These are phyloP conservation scores for Synodontis membranacea DNA, from an alignment of 2,113 vertebrate species.

Conservation along the genomic window DNA sequence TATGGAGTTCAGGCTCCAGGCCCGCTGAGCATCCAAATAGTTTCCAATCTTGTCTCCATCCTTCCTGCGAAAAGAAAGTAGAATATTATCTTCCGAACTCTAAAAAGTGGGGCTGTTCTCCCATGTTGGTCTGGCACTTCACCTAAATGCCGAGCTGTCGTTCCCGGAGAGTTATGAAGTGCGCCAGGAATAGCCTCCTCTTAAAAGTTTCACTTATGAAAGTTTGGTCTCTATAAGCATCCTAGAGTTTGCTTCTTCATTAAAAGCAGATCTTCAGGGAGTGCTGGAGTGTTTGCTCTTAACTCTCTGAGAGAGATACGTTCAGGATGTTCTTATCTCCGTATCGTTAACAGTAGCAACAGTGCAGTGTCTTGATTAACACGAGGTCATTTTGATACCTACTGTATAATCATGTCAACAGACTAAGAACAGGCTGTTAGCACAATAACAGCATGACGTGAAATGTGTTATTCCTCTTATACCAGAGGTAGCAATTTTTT, in stretches of 20 bases:
- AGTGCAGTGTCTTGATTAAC: neutral
- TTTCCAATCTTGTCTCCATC: neutral
- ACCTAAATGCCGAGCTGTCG: constrained; percentile 29
- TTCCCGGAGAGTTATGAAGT: constrained; percentile 36
- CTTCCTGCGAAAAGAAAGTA: constrained; percentile 47
- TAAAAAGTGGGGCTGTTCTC: constrained; percentile 43
- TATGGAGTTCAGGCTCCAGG: neutral
- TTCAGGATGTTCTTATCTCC: neutral
- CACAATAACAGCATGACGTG: neutral
- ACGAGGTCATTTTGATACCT: neutral
- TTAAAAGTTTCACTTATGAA: constrained; percentile 41
- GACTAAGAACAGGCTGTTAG: neutral
- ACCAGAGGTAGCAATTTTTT: neutral
- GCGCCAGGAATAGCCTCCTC: constrained; percentile 59
- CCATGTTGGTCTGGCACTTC: constrained; percentile 41
- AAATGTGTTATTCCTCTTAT: neutral
- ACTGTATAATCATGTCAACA: neutral
- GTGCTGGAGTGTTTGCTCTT: neutral
- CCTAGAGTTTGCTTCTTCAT: constrained; percentile 51
- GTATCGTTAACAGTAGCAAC: neutral
- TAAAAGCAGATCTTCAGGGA: constrained; percentile 34
- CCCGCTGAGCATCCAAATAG: neutral
- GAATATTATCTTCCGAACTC: constrained; percentile 44
- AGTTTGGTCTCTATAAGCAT: constrained; percentile 33
- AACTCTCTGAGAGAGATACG: neutral